phyloP scores from a whole-genome alignment of 1,140 invertebrate species.

The Penaeus vannamei region DNA sequence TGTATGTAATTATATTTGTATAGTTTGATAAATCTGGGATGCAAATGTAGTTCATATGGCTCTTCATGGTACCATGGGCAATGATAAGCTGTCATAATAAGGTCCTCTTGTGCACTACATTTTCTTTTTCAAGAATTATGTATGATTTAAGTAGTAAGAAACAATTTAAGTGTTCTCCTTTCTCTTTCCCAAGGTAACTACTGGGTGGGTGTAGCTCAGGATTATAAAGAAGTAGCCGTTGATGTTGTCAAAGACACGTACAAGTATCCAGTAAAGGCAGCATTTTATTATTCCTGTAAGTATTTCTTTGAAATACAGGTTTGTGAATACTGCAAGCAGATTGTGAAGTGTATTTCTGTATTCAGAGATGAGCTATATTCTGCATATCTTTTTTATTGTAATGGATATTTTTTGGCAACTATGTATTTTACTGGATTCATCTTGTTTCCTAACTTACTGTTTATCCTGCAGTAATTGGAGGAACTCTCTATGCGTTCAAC shows the following conservation, averaged over 20 bases:
- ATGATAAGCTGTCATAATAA: neutral
- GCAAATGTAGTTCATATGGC: too few species aligned
- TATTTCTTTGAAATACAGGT: neutral
- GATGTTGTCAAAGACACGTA: constrained; percentile 24
- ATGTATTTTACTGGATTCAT: neutral
- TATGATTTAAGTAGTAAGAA: neutral
- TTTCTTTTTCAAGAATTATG: neutral
- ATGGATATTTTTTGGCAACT: neutral
- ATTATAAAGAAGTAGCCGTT: constrained; percentile 45
- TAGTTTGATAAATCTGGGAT: too few species aligned
- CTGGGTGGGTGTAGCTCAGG: constrained; percentile 44
- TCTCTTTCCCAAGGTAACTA: constrained; percentile 43
- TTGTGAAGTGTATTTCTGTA: too few species aligned
- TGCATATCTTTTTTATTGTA: neutral
- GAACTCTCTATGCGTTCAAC: constrained; percentile 50
- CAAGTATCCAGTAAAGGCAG: constrained; percentile 35
- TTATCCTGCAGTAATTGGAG: constrained; percentile 49
- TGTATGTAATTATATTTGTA: too few species aligned
- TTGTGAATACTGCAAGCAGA: neutral
- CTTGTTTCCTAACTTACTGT: neutral
- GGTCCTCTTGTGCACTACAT: neutral
- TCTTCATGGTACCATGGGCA: too few species aligned
- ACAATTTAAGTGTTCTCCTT: neutral
- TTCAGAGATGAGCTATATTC: too few species aligned
- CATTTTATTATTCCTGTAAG: constrained; percentile 35